These are phyloP conservation scores for Heliothis peltigera DNA, from an alignment of 2,888 invertebrate species.

Conservation along the genomic window DNA sequence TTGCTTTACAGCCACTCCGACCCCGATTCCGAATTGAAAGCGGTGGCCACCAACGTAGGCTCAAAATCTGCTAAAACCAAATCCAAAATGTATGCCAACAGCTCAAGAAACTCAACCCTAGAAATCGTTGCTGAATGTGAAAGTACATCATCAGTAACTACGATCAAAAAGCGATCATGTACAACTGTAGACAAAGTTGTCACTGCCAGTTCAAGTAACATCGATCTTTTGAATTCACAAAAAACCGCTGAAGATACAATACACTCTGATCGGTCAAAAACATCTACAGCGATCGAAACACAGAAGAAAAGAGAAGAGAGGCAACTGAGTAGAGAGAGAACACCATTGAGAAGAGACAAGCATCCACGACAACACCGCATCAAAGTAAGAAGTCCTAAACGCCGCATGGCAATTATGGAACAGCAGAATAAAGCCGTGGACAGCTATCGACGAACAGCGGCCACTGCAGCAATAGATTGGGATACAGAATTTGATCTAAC, in stretches of 20 bases:
- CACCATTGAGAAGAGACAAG: conserved; percentile 69
- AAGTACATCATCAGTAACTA: conserved; percentile 59
- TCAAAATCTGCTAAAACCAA: conserved; percentile 63
- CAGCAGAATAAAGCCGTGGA: conserved; percentile 62
- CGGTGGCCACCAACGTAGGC: conserved; percentile 42
- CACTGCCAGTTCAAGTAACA: conserved; percentile 74
- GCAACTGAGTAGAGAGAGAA: conserved; percentile 59
- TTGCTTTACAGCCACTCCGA: conserved; percentile 63
- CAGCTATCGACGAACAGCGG: conserved; percentile 56
- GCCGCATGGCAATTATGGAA: conserved; percentile 65
- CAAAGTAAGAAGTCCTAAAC: conserved; percentile 82
- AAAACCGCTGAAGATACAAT: conserved; percentile 33
- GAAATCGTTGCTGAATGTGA: conserved; percentile 70
- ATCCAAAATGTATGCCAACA: conserved; percentile 67
- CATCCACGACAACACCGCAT: conserved; percentile 75
- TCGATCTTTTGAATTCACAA: conserved; percentile 66
- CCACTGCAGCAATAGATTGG: conserved; percentile 71
- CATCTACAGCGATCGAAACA: conserved; percentile 37
- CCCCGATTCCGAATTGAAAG: conserved; percentile 61
- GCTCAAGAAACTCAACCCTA: conserved; percentile 65
- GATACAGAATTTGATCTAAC: conserved; percentile 64
- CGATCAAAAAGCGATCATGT: conserved; percentile 47
- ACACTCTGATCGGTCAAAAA: conserved; percentile 29
- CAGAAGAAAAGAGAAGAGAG: conserved; percentile 46
- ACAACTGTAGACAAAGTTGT: conserved; percentile 73